Evolutionary conservation across 2,113 vertebrate genomes (phyloP).

Genomic region (Phrynosoma platyrhinos): DNA sequence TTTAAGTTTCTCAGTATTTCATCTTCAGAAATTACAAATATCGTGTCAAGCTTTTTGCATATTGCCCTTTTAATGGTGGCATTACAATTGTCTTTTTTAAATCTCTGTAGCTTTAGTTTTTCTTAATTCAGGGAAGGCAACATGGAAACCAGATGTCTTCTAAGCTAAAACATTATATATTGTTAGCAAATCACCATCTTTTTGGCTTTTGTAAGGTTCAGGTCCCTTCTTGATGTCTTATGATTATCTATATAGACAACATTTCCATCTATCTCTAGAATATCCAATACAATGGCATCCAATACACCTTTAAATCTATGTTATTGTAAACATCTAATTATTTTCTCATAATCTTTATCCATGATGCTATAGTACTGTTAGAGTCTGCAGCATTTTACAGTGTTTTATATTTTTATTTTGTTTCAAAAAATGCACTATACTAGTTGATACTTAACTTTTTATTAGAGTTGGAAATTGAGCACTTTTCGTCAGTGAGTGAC

Average conservation of each 20-base stretch:
- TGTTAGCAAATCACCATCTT: neutral
- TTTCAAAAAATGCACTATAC: too few species aligned
- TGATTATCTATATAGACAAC: neutral
- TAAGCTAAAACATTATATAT: neutral
- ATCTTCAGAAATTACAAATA: neutral
- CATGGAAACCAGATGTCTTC: neutral
- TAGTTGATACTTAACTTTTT: too few species aligned
- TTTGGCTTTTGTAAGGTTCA: neutral
- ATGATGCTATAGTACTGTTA: too few species aligned
- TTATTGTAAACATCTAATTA: neutral
- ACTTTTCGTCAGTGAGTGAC: too few species aligned
- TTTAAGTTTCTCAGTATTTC: neutral
- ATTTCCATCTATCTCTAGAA: neutral
- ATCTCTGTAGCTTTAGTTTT: neutral
- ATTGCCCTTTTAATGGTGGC: neutral
- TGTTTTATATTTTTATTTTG: too few species aligned
- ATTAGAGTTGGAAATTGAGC: too few species aligned
- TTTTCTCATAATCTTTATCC: neutral
- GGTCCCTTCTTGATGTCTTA: neutral
- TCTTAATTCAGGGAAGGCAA: neutral
- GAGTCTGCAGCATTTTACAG: too few species aligned
- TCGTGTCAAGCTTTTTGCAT: neutral
- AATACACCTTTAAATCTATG: neutral
- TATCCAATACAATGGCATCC: neutral
- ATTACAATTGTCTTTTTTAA: neutral